Base-by-base conservation (phyloP, 2,888 invertebrate species). In the Keiferia lycopersicella region DNA sequence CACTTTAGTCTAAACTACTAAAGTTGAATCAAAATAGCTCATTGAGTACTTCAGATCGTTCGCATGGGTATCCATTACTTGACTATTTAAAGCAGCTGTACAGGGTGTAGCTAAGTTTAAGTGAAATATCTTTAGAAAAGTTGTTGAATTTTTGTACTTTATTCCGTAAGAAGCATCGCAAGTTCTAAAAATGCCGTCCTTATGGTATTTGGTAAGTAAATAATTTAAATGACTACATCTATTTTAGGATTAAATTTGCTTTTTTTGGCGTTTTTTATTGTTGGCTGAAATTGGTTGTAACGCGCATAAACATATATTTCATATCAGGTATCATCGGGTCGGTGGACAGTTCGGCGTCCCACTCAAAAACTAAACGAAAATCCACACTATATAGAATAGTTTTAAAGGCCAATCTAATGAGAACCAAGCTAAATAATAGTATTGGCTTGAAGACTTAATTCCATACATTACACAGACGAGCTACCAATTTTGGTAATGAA, bases 21-120 rank as follows among this genome's bases (percentile, higher is more conserved):
- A 80, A 73, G 71, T 73, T 75, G 81, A 63, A 80, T 83, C 82
- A 82, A 86, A 85, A 83, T 83, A 84, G 72, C 76, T 81, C 66
- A 34, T 34, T 34, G 75, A 66, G 74, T 77, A 81, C 83, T 84
- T 80, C 75, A 81, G 74, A 74, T 73, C 69, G 72, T 78, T 77
- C 75, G 66, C 73, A 75, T 75, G 73, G 72, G 69, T 76, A 76
- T 77, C 73, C 66, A 73, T 75, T 73, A 71, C 69, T 69, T 69
- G 66, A 69, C 72, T 72, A 69, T 75, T 73, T 70, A 69, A 73
- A 72, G 71, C 72, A 67, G 73, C 73, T 62, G 66, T 78, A 45
- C 45, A 45, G 45, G 16, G 41, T 14, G 2, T 41, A 7, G 10
- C 14, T 45, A 45, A n/a, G 4, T 1, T n/a, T n/a, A 16, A n/a